Conservation (phyloP, 2,113 vertebrate species). For the Hucho hucho region DNA sequence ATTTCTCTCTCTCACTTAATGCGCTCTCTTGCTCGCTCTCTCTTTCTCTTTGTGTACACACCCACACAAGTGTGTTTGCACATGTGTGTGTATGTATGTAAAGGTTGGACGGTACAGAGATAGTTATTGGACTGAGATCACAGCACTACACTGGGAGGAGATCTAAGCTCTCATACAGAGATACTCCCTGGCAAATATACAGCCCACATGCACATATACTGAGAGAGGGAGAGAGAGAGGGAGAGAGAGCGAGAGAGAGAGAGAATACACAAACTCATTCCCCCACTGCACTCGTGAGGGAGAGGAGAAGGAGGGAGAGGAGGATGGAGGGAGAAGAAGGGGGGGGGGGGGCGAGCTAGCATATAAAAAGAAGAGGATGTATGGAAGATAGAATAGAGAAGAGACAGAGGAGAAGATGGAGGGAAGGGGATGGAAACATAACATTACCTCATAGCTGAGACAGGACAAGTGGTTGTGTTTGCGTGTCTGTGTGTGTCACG, state of each 20-base stretch:
- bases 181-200: slow-evolving; percentile 24
- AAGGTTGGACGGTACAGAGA: too few species aligned
- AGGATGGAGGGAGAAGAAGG: too few species aligned
- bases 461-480: slow-evolving; percentile 60
- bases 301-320: too few species aligned
- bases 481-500: neutral
- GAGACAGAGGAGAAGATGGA: neutral
- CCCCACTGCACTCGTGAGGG: neutral
- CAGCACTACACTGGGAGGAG: slow-evolving; percentile 29
- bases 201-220: neutral
- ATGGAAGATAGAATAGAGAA: neutral
- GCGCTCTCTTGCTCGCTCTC: too few species aligned
- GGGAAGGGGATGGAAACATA: neutral
- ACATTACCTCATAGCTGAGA: slow-evolving; percentile 47
- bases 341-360: too few species aligned
- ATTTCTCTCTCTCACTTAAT: too few species aligned
- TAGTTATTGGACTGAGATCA: slow-evolving; percentile 53
- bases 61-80: too few species aligned
- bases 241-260: too few species aligned
- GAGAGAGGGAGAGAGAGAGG: neutral
- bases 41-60: too few species aligned
- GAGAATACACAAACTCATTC: neutral
- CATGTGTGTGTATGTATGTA: neutral
- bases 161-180: slow-evolving; percentile 60
- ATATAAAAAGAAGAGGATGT: neutral